Evolutionary conservation across 2,888 invertebrate species (phyloP), one percentile per base, ranked within the genome.

Genomic region (Hirtodrosophila histrioides): DNA sequence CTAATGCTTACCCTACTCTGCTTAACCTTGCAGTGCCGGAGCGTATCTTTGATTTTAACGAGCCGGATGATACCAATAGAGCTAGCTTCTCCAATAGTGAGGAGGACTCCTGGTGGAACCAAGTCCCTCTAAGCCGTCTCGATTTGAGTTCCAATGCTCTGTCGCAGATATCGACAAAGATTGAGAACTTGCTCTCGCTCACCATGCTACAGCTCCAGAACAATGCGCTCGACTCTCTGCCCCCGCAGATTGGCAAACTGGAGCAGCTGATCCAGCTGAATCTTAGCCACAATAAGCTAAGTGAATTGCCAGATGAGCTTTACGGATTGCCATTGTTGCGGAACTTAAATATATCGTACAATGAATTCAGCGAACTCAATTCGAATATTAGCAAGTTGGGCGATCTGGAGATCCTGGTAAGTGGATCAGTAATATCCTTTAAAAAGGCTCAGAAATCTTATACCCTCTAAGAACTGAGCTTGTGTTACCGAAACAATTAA

Each of bases 31-130:
- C 82, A 96, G 96, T 96, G 73, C 96, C 96, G 68, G 93, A 94
- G 56, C 94, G 94, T 92, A 93, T 96, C 66, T 96, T 95, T 94
- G 94, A 93, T 77, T 94, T 96, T 85, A 94, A 96, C 88, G 94
- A 95, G 74, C 91, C 94, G 63, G 94, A 94, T 57, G 94, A 94
- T 63, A 93, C 94, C 75, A 87, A 72, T 12, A 94, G 94, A 44
- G 92, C 92, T 6, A 92, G 92, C 70, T 90, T 91, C 10, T 79
- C 83, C 24, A 85, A 89, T 9, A 93, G 93, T 49, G 93, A 93
- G 39, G 93, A 93, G 46, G 93, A 94, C 72, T 93, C 93, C 70
- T 98, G 97, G 97, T 97, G 97, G 97, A 96, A 95, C 89, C 94
- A 95, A 85, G 94, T 95, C 79, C 95, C 96, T 2, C 92, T 98